A percentile compares a stretch with the other conserved stretches of the same genome.
Evolutionary conservation across 2,888 invertebrate genomes (phyloP).

Genomic region (Pharmacophagus antenor): DNA sequence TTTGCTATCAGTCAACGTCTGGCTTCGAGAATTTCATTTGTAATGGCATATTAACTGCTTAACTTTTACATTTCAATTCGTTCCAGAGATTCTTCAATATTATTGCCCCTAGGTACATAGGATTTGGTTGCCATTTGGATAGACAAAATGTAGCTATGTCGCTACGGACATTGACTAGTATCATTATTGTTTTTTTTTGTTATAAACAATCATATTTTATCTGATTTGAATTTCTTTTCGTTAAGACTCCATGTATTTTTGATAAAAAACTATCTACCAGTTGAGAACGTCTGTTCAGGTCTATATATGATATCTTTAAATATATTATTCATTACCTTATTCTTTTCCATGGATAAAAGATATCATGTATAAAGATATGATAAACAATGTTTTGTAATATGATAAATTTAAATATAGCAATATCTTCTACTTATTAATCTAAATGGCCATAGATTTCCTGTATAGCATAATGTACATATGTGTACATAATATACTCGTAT

Average conservation of each 20-base stretch:
- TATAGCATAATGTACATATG: not conserved
- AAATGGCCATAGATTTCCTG: not conserved
- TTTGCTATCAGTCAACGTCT: slow-evolving; percentile 15
- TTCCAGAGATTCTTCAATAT: slow-evolving; percentile 15
- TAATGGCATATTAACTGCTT: slow-evolving; percentile 22
- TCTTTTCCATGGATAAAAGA: not conserved
- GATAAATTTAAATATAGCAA: too few species aligned
- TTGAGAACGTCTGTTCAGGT: too few species aligned
- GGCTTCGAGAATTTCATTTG: slow-evolving; percentile 18
- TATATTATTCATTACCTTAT: not conserved
- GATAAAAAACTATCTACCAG: too few species aligned
- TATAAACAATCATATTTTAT: not conserved
- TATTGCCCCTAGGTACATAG: too few species aligned
- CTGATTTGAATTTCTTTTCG: not conserved
- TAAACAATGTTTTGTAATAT: not conserved
- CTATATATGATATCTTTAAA: too few species aligned
- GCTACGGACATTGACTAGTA: too few species aligned
- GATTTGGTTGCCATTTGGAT: too few species aligned
- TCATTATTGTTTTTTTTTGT: not conserved
- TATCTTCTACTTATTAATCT: too few species aligned
- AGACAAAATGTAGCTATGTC: too few species aligned
- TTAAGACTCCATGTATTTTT: too few species aligned
- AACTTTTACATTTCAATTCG: slow-evolving; percentile 11
- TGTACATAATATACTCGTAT: not conserved
- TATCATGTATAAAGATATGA: not conserved